A percentile compares a stretch with the other conserved stretches of the same genome.
phyloP scores from a whole-genome alignment of 2,888 invertebrate genomes.

The Oeneis ivallda region DNA sequence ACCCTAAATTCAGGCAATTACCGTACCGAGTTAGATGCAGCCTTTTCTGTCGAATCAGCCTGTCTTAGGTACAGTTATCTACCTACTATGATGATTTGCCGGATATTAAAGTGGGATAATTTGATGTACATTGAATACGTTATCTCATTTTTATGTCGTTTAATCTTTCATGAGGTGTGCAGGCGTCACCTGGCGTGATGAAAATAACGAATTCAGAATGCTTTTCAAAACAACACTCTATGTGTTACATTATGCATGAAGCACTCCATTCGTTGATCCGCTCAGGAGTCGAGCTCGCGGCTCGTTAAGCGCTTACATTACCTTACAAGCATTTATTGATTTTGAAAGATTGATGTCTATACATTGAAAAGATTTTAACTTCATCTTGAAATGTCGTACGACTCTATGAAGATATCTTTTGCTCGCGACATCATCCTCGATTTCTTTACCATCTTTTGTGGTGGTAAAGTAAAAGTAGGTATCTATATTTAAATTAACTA shows the following conservation, averaged over 20 bases:
- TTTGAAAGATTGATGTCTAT: conserved; percentile 72
- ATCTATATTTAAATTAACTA: too few species aligned
- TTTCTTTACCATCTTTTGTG: too few species aligned
- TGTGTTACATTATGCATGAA: conserved; percentile 80
- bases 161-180: conserved; percentile 76
- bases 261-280: conserved; percentile 82
- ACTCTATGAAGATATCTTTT: background rate
- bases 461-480: too few species aligned
- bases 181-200: conserved; percentile 78
- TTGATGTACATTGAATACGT: conserved; percentile 39
- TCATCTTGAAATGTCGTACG: background rate
- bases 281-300: conserved; percentile 78
- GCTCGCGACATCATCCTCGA: too few species aligned
- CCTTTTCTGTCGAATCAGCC: background rate
- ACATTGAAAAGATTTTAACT: conserved; percentile 44
- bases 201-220: conserved; percentile 80
- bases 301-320: conserved; percentile 81
- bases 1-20: too few species aligned
- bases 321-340: conserved; percentile 79
- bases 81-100: background rate
- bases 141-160: conserved; percentile 66
- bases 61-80: conserved; percentile 17
- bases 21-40: too few species aligned
- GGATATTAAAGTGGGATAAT: conserved; percentile 32
- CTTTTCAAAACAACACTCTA: conserved; percentile 81